Conservation (phyloP, 2,888 invertebrate species). For the Caenorhabditis zanzibari region DNA sequence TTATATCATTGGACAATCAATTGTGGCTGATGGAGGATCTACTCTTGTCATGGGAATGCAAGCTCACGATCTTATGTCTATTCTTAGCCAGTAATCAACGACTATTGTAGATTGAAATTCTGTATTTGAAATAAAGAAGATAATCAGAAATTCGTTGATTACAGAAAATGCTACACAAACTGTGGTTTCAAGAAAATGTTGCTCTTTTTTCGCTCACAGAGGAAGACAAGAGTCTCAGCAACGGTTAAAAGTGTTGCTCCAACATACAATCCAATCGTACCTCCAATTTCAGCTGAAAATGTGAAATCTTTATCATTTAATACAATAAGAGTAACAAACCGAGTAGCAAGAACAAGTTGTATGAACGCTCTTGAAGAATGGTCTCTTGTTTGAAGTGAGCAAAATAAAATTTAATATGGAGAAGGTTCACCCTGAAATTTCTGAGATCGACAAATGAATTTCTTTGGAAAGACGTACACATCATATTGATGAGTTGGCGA, state of each 20-base stretch:
- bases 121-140: neutral
- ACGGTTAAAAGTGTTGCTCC: slow-evolving; percentile 78
- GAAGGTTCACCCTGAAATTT: slow-evolving; percentile 78
- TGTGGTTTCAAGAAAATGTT: slow-evolving; percentile 67
- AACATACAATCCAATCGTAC: slow-evolving; percentile 80
- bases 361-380: slow-evolving; percentile 77
- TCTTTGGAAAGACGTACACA: slow-evolving; percentile 63
- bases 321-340: slow-evolving; percentile 58
- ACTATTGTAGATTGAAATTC: neutral
- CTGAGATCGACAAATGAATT: neutral
- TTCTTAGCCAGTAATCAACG: slow-evolving; percentile 24
- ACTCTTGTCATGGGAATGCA: slow-evolving; percentile 55
- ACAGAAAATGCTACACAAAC: slow-evolving; percentile 37
- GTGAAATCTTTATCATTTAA: neutral
- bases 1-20: slow-evolving; percentile 63
- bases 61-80: slow-evolving; percentile 41
- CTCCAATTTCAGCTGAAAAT: slow-evolving; percentile 80
- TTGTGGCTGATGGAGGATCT: slow-evolving; percentile 61
- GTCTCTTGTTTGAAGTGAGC: slow-evolving; percentile 81
- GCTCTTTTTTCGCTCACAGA: slow-evolving; percentile 75
- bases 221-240: slow-evolving; percentile 78
- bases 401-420: slow-evolving; percentile 79
- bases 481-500: slow-evolving; percentile 79
- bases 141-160: neutral
- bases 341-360: slow-evolving; percentile 78